Evolutionary conservation across 2,113 vertebrate genomes (phyloP).

Genomic region (Psephotus haematonotus): DNA sequence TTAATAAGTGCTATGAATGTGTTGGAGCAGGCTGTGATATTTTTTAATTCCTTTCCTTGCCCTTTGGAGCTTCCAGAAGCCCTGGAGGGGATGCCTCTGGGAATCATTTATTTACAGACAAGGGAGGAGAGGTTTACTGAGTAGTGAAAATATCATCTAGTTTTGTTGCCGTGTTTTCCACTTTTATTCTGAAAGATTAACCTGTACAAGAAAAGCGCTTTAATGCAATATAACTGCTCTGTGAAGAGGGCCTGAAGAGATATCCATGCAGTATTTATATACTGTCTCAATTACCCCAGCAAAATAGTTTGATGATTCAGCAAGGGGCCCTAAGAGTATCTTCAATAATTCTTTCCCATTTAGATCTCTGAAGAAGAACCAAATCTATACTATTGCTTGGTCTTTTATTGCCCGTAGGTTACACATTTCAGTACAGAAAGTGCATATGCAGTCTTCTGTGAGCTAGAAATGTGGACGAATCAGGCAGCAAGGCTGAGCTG

Average conservation of each 20-base stretch:
- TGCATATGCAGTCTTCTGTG: neutral
- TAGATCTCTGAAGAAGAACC: slow-evolving; percentile 41
- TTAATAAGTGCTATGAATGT: neutral
- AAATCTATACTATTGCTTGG: slow-evolving; percentile 24
- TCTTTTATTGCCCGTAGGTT: slow-evolving; percentile 27
- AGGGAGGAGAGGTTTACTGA: slow-evolving; percentile 43
- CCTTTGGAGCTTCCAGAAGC: neutral
- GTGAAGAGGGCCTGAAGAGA: slow-evolving; percentile 51
- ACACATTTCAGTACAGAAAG: neutral
- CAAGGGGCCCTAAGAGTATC: neutral
- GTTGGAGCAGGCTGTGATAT: neutral
- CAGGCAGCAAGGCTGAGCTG: neutral
- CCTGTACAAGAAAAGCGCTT: slow-evolving; percentile 53
- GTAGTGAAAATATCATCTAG: slow-evolving; percentile 50
- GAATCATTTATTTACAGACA: slow-evolving; percentile 60
- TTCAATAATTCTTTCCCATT: slow-evolving; percentile 45
- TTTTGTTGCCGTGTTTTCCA: slow-evolving; percentile 51
- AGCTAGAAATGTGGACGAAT: slow-evolving; percentile 14
- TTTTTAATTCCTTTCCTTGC: slow-evolving; percentile 16
- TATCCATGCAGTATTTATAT: slow-evolving; percentile 64
- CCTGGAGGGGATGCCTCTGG: neutral
- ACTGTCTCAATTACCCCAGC: slow-evolving; percentile 57
- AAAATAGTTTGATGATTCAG: slow-evolving; percentile 65
- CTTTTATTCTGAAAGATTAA: slow-evolving; percentile 63
- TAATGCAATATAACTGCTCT: slow-evolving; percentile 44